Evolutionary conservation across 2,113 vertebrate genomes (phyloP), one percentile per base, ranked within the genome.

Genomic region (Aramus guarauna): DNA sequence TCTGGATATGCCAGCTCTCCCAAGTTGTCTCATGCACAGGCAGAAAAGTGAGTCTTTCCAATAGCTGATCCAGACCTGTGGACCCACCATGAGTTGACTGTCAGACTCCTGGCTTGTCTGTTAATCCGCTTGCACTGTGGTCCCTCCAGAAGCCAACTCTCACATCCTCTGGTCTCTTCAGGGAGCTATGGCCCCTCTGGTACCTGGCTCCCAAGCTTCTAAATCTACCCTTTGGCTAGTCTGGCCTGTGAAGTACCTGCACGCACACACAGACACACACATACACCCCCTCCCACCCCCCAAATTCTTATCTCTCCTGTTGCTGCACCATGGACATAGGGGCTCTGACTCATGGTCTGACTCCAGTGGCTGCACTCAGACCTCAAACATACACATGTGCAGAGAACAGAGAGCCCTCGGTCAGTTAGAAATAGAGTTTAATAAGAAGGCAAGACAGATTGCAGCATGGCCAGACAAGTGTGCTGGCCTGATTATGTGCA

Each of bases 201-300:
- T 15, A 72, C 11, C 5, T 36, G 59, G 9, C 26, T 81, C 18
- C 20, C 29, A 52, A 50, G 30, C 12, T 17, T 58, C 20, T 34
- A 24, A 23, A 11, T 50, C 26, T 56, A 3, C 5, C 29, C 4
- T 43, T 27, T 60, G 24, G 9, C 15, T 59, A 15, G 20, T n/a
- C 52, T 72, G 29, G 4, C 12, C 4, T 75, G 20, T 16, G 21
- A 55, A 29, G 13, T 12, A 32, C 12, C n/a, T 52, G 27, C 9
- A n/a, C 43, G 26, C 45, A 15, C 1, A 34, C 9, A n/a, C 43
- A 32, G n/a, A 15, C 1, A 32, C 12, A 5, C 20, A 23, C 43
- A 55, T 23, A 14, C 9, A 6, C 9, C 1, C 12, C 17, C n/a
- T n/a, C n/a, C n/a, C n/a, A n/a, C 0, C 1, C 1, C 2, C 9